Percentiles rank a stretch among this genome's conserved stretches.
Conservation (phyloP, 2,888 invertebrate species). For the Dynastes tityus region DNA sequence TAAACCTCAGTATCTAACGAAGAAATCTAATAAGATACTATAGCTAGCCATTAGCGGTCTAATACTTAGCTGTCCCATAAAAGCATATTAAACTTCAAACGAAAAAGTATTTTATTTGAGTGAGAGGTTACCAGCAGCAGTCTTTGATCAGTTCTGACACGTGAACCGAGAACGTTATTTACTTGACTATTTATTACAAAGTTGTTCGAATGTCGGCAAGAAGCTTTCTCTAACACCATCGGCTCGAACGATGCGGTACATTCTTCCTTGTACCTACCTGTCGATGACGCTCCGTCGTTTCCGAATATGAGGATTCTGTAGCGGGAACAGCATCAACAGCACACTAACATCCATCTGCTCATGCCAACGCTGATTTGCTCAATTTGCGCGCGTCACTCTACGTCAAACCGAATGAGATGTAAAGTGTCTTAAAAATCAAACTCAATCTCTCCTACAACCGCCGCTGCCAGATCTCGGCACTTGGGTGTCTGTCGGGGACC, state of each 20-base stretch:
- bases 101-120: slow-evolving; percentile 36
- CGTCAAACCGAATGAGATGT: slow-evolving; percentile 68
- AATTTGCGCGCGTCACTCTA: slow-evolving; percentile 69
- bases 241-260: background rate
- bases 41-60: too few species aligned
- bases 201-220: slow-evolving; percentile 30
- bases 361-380: slow-evolving; percentile 69
- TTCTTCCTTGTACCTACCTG: slow-evolving; percentile 51
- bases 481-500: slow-evolving; percentile 52
- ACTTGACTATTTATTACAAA: slow-evolving; percentile 50
- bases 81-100: slow-evolving; percentile 21
- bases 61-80: too few species aligned
- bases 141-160: slow-evolving; percentile 50
- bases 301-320: slow-evolving; percentile 48
- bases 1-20: too few species aligned
- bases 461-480: slow-evolving; percentile 62
- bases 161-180: slow-evolving; percentile 48
- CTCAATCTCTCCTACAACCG: slow-evolving; percentile 63
- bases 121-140: slow-evolving; percentile 40
- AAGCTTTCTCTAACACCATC: slow-evolving; percentile 32
- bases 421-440: slow-evolving; percentile 70
- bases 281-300: slow-evolving; percentile 38
- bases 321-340: slow-evolving; percentile 11
- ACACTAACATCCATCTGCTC: slow-evolving; percentile 16
- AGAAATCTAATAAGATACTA: too few species aligned